These are phyloP conservation scores for Poicephalus meyeri DNA, from an alignment of 2,113 vertebrate genomes.

Conservation along the genomic window DNA sequence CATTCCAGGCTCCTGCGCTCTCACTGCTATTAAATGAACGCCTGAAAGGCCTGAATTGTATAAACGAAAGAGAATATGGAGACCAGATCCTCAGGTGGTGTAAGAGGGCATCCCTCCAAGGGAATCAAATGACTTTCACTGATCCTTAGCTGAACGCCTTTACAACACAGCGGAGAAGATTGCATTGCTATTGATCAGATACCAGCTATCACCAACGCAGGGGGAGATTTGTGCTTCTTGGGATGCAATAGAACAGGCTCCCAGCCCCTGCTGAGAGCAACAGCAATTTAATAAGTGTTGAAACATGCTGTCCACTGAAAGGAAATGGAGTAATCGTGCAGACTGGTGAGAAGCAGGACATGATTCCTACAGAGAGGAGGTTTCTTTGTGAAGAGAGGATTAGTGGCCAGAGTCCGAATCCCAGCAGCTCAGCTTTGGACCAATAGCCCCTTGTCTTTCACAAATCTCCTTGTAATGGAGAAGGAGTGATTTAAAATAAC, in stretches of 20 bases:
- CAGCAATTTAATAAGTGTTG: neutral
- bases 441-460: neutral
- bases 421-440: rapidly evolving
- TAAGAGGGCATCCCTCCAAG: neutral
- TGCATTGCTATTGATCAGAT: neutral
- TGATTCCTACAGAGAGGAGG: neutral
- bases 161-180: neutral
- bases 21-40: neutral
- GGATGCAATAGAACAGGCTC: neutral
- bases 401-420: neutral
- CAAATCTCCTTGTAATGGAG: neutral
- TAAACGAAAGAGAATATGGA: neutral
- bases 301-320: neutral
- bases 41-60: neutral
- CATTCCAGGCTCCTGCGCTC: neutral
- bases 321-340: neutral
- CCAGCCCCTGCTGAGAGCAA: conserved; percentile 7
- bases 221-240: neutral
- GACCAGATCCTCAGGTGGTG: neutral
- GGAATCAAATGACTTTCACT: neutral
- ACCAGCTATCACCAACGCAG: neutral
- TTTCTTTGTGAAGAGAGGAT: neutral
- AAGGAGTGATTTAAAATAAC: conserved; percentile 12
- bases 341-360: neutral
- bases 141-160: neutral